Conservation (phyloP, 2,113 vertebrate genomes). For the Heliornis fulica region DNA sequence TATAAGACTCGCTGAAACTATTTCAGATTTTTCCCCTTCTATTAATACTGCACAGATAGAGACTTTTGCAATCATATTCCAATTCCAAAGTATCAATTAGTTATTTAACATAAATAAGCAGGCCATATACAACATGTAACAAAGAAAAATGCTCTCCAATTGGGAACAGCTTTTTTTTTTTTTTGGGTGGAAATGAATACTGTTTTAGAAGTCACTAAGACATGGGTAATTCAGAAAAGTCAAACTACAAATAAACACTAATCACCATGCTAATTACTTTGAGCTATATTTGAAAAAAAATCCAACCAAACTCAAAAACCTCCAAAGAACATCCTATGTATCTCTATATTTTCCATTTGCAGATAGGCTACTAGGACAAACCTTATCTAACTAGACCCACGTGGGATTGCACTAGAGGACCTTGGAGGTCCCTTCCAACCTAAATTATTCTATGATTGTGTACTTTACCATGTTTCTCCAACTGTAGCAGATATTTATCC, state of each 20-base stretch:
- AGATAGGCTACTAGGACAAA: not conserved
- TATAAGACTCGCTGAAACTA: not conserved
- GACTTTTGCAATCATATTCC: not conserved
- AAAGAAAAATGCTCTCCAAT: not conserved
- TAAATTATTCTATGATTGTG: not conserved
- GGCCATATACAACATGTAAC: not conserved
- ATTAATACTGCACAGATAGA: not conserved
- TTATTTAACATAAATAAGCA: not conserved
- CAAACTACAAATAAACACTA: not conserved
- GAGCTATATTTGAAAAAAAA: not conserved
- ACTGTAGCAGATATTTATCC: not conserved
- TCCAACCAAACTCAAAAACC: fast-evolving
- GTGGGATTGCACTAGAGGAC: not conserved
- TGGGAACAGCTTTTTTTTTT: not conserved
- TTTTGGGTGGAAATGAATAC: not conserved
- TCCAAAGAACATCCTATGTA: fast-evolving
- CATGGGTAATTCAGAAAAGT: not conserved
- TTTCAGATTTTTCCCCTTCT: not conserved
- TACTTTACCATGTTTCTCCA: not conserved
- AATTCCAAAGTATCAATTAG: not conserved
- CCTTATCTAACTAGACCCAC: not conserved
- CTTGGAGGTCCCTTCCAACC: not conserved
- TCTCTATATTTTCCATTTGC: not conserved
- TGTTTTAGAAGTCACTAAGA: not conserved
- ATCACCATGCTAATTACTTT: not conserved